These are phyloP conservation scores for Ormia ochracea DNA, from an alignment of 2,888 invertebrate species.

Conservation along the genomic window DNA sequence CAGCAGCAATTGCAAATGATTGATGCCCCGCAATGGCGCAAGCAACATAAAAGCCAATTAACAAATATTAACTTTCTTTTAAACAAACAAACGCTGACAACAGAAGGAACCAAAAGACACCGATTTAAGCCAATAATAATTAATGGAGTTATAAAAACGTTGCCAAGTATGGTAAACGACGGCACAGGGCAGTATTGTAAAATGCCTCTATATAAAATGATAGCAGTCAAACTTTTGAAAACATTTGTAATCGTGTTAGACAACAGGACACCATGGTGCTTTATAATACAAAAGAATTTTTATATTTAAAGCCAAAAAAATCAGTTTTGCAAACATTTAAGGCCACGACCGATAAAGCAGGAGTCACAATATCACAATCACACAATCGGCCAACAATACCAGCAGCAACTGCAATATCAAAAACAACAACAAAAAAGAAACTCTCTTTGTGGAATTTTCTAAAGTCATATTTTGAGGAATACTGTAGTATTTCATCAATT, in stretches of 20 bases:
- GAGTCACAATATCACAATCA: neutral
- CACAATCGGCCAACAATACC: neutral
- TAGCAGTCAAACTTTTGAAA: constrained; percentile 3
- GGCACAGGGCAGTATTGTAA: neutral
- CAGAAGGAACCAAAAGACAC: neutral
- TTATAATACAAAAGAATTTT: constrained; percentile 56
- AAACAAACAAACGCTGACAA: constrained; percentile 40
- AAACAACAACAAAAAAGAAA: constrained; percentile 36
- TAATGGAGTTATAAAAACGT: neutral
- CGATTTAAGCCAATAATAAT: neutral
- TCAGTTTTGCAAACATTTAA: constrained; percentile 40
- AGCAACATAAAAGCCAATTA: constrained; percentile 42
- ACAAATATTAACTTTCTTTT: constrained; percentile 62
- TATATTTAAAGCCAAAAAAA: constrained; percentile 50
- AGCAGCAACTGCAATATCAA: neutral
- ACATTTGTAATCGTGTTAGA: constrained; percentile 53
- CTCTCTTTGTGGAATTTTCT: constrained; percentile 55
- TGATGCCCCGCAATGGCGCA: constrained; percentile 38
- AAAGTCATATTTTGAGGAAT: constrained; percentile 67
- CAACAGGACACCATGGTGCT: constrained; percentile 56
- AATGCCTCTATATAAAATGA: constrained; percentile 52
- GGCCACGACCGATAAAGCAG: constrained; percentile 1
- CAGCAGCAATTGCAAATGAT: constrained; percentile 46
- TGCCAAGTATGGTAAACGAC: too few relatives aligned
- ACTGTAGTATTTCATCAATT: constrained; percentile 69